Conservation (phyloP, 2,888 invertebrate species). For the Caenorhabditis imperialis region DNA sequence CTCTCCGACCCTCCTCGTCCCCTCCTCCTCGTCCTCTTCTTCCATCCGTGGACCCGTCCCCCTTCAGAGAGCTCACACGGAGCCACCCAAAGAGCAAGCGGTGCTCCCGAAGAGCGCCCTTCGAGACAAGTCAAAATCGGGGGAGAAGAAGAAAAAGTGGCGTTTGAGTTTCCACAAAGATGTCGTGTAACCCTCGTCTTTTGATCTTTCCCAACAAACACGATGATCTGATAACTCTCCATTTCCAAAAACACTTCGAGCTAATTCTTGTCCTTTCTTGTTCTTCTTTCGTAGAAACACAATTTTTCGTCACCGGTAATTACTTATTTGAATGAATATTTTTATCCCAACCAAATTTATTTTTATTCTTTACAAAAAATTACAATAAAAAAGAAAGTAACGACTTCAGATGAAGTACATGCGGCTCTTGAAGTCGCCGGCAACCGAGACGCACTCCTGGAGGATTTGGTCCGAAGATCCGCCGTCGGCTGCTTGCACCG, state of each 20-base stretch:
- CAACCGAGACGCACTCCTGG: slow-evolving; percentile 70
- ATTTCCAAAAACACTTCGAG: slow-evolving; percentile 2
- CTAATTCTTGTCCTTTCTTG: background rate
- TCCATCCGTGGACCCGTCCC: slow-evolving; percentile 41
- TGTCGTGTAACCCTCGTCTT: slow-evolving; percentile 42
- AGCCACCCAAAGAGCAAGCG: slow-evolving; percentile 32
- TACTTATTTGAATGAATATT: too few species aligned
- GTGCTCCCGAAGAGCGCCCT: slow-evolving; percentile 60
- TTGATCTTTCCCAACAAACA: too few species aligned
- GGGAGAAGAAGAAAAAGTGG: slow-evolving; percentile 65
- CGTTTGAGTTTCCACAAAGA: slow-evolving; percentile 58
- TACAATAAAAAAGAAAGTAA: too few species aligned
- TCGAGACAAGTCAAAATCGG: slow-evolving; percentile 58
- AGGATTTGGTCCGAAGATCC: slow-evolving; percentile 60
- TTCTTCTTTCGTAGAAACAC: too few species aligned
- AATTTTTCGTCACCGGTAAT: too few species aligned
- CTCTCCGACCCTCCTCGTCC: slow-evolving; percentile 51
- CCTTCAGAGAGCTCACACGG: slow-evolving; percentile 46
- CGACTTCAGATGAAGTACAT: slow-evolving; percentile 69
- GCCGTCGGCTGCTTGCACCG: slow-evolving; percentile 15
- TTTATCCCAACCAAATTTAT: too few species aligned
- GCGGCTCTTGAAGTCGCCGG: slow-evolving; percentile 67
- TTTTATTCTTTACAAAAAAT: too few species aligned
- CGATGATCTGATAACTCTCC: slow-evolving; percentile 13
- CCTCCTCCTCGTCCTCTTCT: slow-evolving; percentile 20